Base-by-base conservation (phyloP, 1,140 invertebrate genomes). In the Liolophura sinensis region DNA sequence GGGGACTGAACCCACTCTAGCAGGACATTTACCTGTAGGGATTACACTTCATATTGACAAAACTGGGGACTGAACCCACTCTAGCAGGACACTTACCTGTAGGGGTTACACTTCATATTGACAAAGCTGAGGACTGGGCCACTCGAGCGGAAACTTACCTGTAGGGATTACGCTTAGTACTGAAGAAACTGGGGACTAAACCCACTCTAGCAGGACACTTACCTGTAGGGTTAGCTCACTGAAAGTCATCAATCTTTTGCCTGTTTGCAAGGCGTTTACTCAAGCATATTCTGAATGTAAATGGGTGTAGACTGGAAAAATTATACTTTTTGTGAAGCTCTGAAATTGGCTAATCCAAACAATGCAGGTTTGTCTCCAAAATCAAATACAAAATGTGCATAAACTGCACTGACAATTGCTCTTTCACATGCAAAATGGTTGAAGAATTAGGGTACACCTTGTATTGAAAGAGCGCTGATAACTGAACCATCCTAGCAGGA, bases 91-190 rank as follows among this genome's bases (percentile, higher is more conserved):
- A 40, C 27, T 24, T 58, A 66, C 57, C 57, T 7, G 56, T 66
- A 20, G 67, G 67, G 18, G 62, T 58, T 24, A n/a, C 22, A 52
- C 55, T 58, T 59, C 40, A 16, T 49, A 68, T 24, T 12, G 18
- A 22, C 18, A 20, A 61, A 49, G 18, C 46, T 0, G n/a, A 14
- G 11, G 66, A 62, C 70, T 62, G 79, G 60, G 62, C 57, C 18
- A 62, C 57, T 52, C 68, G 69, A 51, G 48, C 60, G 55, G 64
- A 54, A 73, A 79, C 47, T 51, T 68, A 78, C 77, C 71, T 50
- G 75, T 68, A 16, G 75, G 77, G 15, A 75, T 78, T 27, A 65
- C 61, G 60, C 77, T 77, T 14, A 63, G 52, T n/a, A 74, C 20
- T 14, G 77, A 72, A 14, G 62, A 56, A 20, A 67, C 20, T 47